Evolutionary conservation across 2,113 vertebrate genomes (phyloP).

Genomic region (Pterophyllum scalare): DNA sequence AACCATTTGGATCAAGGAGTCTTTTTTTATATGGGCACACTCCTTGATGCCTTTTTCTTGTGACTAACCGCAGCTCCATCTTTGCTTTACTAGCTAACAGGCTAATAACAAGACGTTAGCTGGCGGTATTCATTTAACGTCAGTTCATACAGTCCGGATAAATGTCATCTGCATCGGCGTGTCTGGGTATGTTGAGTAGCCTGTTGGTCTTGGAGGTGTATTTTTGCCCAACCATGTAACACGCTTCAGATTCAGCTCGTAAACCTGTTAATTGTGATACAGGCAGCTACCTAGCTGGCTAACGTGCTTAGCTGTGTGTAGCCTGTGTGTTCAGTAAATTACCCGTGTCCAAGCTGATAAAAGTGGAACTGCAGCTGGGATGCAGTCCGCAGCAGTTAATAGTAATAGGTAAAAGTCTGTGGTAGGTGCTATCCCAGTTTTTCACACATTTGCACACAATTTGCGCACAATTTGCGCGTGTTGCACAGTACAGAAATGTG

Average conservation of each 20-base stretch:
- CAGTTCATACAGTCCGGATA: neutral
- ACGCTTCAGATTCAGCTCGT: neutral
- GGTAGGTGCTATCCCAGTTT: neutral
- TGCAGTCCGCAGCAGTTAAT: neutral
- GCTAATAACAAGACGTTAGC: conserved; percentile 69
- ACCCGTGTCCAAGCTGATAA: neutral
- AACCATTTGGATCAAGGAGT: neutral
- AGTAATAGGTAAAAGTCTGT: neutral
- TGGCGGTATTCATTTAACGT: conserved; percentile 25
- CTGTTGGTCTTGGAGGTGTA: neutral
- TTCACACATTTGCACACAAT: neutral
- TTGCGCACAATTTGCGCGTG: neutral
- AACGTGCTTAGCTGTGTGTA: conserved; percentile 21
- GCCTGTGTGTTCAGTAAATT: neutral
- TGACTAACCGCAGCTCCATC: conserved; percentile 24
- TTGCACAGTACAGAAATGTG: neutral
- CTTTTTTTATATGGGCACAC: neutral
- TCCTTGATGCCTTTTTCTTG: neutral
- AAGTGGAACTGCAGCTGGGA: neutral
- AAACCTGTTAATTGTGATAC: neutral
- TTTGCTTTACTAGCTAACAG: conserved; percentile 37
- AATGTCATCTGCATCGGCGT: no score
- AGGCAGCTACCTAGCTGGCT: conserved; percentile 20
- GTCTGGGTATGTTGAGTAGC: neutral
- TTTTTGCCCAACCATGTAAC: neutral